phyloP scores from a whole-genome alignment of 2,113 vertebrate species.

The Pogonocichla stellata region DNA sequence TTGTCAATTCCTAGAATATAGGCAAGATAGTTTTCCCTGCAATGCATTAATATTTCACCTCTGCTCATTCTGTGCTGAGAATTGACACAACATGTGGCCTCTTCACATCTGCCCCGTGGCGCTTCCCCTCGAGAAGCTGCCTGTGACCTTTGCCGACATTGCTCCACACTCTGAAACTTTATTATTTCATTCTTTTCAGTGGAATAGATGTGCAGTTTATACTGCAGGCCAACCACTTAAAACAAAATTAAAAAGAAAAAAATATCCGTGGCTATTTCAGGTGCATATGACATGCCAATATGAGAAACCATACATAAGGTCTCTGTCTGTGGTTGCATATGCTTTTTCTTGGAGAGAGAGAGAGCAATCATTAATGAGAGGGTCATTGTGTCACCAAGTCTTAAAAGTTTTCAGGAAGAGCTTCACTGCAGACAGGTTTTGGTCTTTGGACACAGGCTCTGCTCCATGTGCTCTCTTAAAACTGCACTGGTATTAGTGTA shows the following conservation, averaged over 20 bases:
- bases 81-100: not conserved
- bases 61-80: not conserved
- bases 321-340: not conserved
- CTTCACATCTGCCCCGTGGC: not conserved
- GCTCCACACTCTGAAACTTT: not conserved
- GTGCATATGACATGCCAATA: not conserved
- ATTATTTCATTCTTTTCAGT: not conserved
- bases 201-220: not conserved
- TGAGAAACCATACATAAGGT: not conserved
- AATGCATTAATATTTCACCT: constrained; percentile 24
- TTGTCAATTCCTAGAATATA: not conserved
- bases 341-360: not conserved
- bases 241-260: not conserved
- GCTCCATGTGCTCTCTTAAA: not conserved
- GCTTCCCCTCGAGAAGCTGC: not conserved
- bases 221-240: not conserved
- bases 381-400: not conserved
- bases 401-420: not conserved
- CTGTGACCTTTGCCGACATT: not conserved
- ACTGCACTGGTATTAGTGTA: not conserved
- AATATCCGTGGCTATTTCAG: not conserved
- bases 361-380: not conserved
- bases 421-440: not conserved
- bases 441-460: not conserved
- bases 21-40: not conserved